Evolutionary conservation across 2,797 vertebrate genomes (phyloP).

Genomic region (Mormyrops boulengeri): DNA sequence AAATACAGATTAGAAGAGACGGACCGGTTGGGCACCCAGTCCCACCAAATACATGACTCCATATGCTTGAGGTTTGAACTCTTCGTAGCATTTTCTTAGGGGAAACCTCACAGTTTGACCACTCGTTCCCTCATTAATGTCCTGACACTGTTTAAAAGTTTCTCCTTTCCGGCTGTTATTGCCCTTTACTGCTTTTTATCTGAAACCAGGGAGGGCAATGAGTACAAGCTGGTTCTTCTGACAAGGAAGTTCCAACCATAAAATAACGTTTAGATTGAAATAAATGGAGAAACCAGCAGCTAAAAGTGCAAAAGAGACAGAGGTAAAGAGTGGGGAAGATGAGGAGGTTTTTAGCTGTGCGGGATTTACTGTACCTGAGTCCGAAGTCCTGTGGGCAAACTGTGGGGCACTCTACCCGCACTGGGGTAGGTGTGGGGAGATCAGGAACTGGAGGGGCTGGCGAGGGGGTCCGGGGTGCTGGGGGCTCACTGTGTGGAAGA

Average conservation of each 20-base stretch:
- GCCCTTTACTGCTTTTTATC: not conserved
- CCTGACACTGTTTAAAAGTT: not conserved
- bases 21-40: not conserved
- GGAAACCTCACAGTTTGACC: not conserved
- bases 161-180: not conserved
- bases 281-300: not conserved
- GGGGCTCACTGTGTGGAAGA: slow-evolving; percentile 22
- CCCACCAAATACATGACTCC: not conserved
- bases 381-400: slow-evolving; percentile 18
- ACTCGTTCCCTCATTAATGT: not conserved
- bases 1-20: not conserved
- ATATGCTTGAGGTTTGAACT: not conserved
- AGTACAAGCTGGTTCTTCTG: not conserved
- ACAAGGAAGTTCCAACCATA: not conserved
- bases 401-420: not conserved
- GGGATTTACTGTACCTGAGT: slow-evolving; percentile 53
- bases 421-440: not conserved
- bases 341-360: not conserved
- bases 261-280: not conserved
- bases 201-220: not conserved
- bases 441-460: slow-evolving; percentile 16
- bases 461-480: slow-evolving; percentile 27
- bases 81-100: not conserved
- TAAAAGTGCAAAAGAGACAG: not conserved
- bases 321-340: not conserved